These are phyloP conservation scores for Seira musarum DNA, from an alignment of 2,888 invertebrate species.

Conservation along the genomic window DNA sequence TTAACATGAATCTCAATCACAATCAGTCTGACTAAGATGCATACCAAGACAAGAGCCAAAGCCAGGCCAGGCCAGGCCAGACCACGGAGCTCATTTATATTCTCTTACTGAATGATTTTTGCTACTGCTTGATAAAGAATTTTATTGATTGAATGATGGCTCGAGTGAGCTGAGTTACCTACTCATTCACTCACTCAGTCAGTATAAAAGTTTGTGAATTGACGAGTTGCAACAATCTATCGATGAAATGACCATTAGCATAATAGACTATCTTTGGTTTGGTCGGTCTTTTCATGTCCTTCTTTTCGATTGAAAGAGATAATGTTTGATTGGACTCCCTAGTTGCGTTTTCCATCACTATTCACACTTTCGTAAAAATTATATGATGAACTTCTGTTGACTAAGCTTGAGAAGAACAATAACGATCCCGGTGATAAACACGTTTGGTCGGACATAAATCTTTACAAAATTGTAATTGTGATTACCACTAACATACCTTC, in stretches of 20 bases:
- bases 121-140: constrained; percentile 18
- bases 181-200: background rate
- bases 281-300: constrained; percentile 13
- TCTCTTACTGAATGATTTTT: background rate
- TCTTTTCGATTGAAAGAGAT: constrained; percentile 48
- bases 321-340: constrained; percentile 15
- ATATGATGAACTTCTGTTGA: constrained; percentile 31
- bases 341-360: background rate
- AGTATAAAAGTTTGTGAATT: too few relatives aligned
- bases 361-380: constrained; percentile 5
- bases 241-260: constrained; percentile 47
- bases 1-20: background rate
- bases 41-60: too few relatives aligned
- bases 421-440: constrained; percentile 26
- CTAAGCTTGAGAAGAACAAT: constrained; percentile 39
- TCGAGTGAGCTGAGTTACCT: constrained; percentile 19
- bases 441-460: constrained; percentile 3
- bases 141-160: constrained; percentile 39
- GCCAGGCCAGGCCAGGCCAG: too few relatives aligned
- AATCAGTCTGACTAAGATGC: background rate
- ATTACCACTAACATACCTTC: constrained; percentile 1
- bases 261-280: constrained; percentile 38
- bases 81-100: background rate
- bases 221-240: constrained; percentile 20
- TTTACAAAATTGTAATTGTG: background rate